These are phyloP conservation scores for Rana temporaria DNA, from an alignment of 2,113 vertebrate genomes.

Conservation along the genomic window DNA sequence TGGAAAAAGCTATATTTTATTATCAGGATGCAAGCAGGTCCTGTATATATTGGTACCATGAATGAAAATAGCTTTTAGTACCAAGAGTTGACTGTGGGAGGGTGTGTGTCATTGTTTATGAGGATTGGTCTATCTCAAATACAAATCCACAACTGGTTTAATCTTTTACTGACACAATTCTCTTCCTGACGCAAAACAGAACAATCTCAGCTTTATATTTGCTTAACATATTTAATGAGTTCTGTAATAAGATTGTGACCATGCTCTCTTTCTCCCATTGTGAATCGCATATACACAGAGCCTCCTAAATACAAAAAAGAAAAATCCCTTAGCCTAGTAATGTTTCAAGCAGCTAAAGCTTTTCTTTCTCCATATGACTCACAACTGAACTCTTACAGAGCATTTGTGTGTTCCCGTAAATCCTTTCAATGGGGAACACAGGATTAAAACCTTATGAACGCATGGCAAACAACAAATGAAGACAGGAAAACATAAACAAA, in stretches of 20 bases:
- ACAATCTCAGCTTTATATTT: background rate
- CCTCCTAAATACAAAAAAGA: background rate
- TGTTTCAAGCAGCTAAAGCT: slow-evolving; percentile 3
- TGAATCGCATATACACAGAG: background rate
- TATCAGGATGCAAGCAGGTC: no score
- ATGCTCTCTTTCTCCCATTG: background rate
- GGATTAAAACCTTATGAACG: background rate
- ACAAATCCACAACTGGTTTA: no score
- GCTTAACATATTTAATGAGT: slow-evolving; percentile 1
- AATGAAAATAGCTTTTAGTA: no score
- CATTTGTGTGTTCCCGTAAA: slow-evolving; percentile 1
- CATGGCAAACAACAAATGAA: background rate
- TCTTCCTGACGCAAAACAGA: background rate
- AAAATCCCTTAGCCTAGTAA: background rate
- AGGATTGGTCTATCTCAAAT: no score
- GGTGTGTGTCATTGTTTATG: no score
- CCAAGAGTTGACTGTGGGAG: no score
- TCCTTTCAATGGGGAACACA: background rate
- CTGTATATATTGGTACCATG: no score
- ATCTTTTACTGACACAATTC: no score
- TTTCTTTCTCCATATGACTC: slow-evolving; percentile 22
- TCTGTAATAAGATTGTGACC: background rate
- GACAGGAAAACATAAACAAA: background rate
- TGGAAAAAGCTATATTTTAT: no score
- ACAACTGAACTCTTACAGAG: slow-evolving; percentile 4